A percentile compares a stretch with the other conserved stretches of the same genome.
phyloP scores from a whole-genome alignment of 2,113 vertebrate species.

The Halichoeres trimaculatus region DNA sequence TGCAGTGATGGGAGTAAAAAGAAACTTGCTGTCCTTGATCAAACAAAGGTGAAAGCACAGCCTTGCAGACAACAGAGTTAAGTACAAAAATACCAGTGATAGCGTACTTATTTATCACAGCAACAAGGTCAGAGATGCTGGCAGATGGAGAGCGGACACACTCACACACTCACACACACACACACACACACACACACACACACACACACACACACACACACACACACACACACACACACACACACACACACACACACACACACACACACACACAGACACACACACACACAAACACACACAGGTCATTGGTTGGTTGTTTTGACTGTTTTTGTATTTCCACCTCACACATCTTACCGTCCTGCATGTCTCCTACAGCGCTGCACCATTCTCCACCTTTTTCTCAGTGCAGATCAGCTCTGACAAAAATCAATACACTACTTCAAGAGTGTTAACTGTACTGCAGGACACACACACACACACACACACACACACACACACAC shows the following conservation, averaged over 20 bases:
- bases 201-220: not conserved
- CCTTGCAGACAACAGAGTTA: not conserved
- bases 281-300: not conserved
- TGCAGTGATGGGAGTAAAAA: not conserved
- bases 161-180: not conserved
- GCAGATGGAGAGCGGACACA: not conserved
- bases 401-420: not conserved
- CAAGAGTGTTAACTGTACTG: slow-evolving; percentile 20
- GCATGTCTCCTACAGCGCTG: slow-evolving; percentile 2
- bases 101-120: not conserved
- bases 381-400: slow-evolving; percentile 3
- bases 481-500: not conserved
- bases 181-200: too few species aligned
- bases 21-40: not conserved
- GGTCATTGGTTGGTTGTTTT: not conserved
- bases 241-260: not conserved
- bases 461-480: not conserved
- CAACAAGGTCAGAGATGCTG: not conserved
- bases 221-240: not conserved
- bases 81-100: not conserved
- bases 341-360: not conserved
- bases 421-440: slow-evolving; percentile 43
- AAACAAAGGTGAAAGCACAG: not conserved
- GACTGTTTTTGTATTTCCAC: not conserved
- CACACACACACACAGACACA: too few species aligned